Conservation (phyloP, 2,113 vertebrate genomes). For the Syngnathus typhle region DNA sequence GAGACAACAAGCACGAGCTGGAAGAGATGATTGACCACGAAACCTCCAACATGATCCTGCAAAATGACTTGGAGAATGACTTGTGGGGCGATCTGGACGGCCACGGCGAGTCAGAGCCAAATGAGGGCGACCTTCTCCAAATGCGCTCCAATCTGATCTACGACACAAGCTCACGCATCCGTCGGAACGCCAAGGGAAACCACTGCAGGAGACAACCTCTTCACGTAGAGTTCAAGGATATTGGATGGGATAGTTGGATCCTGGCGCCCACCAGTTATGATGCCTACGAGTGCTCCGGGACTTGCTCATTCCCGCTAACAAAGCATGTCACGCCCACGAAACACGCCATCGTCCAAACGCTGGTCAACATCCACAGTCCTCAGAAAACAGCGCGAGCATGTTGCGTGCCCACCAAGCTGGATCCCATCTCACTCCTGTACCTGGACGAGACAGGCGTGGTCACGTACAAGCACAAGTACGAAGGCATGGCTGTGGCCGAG, state of each 20-base stretch:
- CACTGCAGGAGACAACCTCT: slow-evolving; percentile 89
- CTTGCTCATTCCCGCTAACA: slow-evolving; percentile 86
- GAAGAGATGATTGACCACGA: slow-evolving; percentile 92
- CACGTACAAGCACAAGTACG: slow-evolving; percentile 97
- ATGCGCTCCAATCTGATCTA: slow-evolving; percentile 96
- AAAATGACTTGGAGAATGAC: slow-evolving; percentile 66
- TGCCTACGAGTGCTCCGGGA: slow-evolving; percentile 86
- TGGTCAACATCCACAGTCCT: slow-evolving; percentile 87
- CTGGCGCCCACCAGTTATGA: slow-evolving; percentile 88
- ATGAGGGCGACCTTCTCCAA: slow-evolving; percentile 86
- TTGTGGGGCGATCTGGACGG: slow-evolving; percentile 51
- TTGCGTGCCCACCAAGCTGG: slow-evolving; percentile 93
- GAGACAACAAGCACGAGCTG: slow-evolving; percentile 81
- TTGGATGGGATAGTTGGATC: slow-evolving; percentile 98
- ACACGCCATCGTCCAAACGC: slow-evolving; percentile 90
- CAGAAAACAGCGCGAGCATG: slow-evolving; percentile 87
- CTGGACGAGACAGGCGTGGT: slow-evolving; percentile 90
- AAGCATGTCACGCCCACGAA: slow-evolving; percentile 93
- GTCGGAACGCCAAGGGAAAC: slow-evolving; percentile 92
- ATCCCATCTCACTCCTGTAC: slow-evolving; percentile 95
- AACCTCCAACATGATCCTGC: slow-evolving; percentile 61
- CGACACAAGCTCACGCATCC: slow-evolving; percentile 84
- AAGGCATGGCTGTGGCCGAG: slow-evolving; percentile 94
- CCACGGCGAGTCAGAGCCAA: slow-evolving; percentile 64
- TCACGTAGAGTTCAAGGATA: slow-evolving; percentile 96